Base-by-base conservation (phyloP, 2,888 invertebrate genomes). In the Thymelicus sylvestris region DNA sequence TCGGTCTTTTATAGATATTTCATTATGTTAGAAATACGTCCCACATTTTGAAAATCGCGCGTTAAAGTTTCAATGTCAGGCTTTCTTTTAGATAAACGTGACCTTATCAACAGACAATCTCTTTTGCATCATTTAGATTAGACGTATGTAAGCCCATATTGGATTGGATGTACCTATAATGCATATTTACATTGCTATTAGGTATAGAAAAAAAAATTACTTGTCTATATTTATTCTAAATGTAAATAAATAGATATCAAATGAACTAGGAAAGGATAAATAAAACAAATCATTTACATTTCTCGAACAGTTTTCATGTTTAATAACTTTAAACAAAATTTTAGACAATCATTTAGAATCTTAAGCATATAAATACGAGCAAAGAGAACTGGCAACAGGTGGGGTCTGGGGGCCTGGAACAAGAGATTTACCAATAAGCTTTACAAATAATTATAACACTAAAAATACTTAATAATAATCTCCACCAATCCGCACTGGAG, bases 331-430 rank as follows among this genome's bases (percentile, higher is more conserved):
- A 97, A 86, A 65, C 95, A 94, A 78, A 94, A 95, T 81, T 95
- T 95, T 66, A 97, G 92, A 60, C 96, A 95, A 76, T 95, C 90
- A 74, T 95, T 95, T 44, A 97, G 82, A 48, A 95, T 94, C 83
- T 91, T 95, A 47, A 97, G 81, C 81, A 97, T 92, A 82, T 96
- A 95, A 59, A 97, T 94, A 77, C 97, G 94, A 15, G 97, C 96
- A 84, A 95, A 95, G 81, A 97, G 91, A 6, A 94, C 89, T 6
- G 96, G 95, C 78, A 96, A 89, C 74, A 97, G 90, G 83, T 97
- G 96, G 63, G 91, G 87, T 78, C 96, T 93, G 48, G 95, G 95
- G 79, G 96, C 96, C 96, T 97, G 91, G 65, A 95, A 90, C 83
- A 80, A 86, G 76, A 78, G 59, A 69, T 50, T 64, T 64, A 55